Evolutionary conservation across 2,797 vertebrate species (phyloP).

Genomic region (Galago senegalensis): DNA sequence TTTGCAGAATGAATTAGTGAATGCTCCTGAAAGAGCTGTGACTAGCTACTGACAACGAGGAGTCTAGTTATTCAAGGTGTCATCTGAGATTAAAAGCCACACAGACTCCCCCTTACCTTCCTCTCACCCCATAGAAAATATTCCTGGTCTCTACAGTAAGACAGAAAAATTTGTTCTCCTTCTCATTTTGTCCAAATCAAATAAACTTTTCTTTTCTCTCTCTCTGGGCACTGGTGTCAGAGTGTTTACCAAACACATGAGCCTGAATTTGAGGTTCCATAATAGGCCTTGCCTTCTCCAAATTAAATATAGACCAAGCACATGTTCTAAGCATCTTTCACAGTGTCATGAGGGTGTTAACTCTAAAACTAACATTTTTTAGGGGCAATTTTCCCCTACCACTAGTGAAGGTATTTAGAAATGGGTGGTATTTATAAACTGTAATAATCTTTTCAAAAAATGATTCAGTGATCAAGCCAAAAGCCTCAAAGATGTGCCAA

Average conservation of each 20-base stretch:
- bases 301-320: background rate
- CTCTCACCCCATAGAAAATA: background rate
- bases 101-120: background rate
- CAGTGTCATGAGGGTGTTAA: background rate
- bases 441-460: background rate
- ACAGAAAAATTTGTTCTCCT: background rate
- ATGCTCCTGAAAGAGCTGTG: background rate
- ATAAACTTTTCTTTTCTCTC: background rate
- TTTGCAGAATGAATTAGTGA: background rate
- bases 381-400: background rate
- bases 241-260: background rate
- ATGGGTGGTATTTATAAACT: background rate
- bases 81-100: background rate
- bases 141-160: background rate
- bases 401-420: background rate
- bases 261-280: background rate
- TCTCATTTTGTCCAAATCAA: background rate
- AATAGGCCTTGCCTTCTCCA: background rate
- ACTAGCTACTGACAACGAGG: background rate
- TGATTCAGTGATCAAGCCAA: background rate
- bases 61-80: background rate
- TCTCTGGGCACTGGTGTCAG: too few relatives aligned
- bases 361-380: background rate
- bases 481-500: background rate
- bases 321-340: background rate